Evolutionary conservation across 2,797 vertebrate genomes (phyloP).

Genomic region (Coccyzus lansbergi): DNA sequence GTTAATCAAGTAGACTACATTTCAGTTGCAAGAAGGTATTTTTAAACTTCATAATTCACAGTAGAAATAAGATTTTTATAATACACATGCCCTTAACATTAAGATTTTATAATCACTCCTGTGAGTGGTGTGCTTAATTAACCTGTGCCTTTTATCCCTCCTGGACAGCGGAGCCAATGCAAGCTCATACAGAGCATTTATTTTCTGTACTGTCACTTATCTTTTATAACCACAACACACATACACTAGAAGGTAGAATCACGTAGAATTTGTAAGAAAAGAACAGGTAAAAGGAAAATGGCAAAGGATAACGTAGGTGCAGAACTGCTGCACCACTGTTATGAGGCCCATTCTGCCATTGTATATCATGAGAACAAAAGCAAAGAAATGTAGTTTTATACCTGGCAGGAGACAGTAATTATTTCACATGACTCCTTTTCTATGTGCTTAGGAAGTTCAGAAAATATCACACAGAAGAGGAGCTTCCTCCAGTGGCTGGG

Average conservation of each 20-base stretch:
- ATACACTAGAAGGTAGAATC: background rate
- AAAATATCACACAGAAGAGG: background rate
- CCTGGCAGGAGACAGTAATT: slow-evolving; percentile 39
- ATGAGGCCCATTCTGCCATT: background rate
- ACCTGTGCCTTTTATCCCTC: background rate
- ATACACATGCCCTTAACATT: slow-evolving; percentile 5
- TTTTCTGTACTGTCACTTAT: background rate
- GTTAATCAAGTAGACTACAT: slow-evolving; percentile 28
- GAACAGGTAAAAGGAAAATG: background rate
- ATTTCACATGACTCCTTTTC: background rate
- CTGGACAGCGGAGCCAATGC: background rate
- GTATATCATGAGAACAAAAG: background rate
- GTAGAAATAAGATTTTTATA: slow-evolving; percentile 48
- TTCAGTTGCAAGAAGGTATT: slow-evolving; percentile 21
- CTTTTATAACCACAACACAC: background rate
- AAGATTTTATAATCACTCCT: slow-evolving; percentile 33
- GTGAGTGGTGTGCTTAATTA: slow-evolving; percentile 19
- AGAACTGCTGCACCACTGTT: background rate
- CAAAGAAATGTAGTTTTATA: slow-evolving; percentile 31
- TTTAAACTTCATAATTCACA: slow-evolving; percentile 20
- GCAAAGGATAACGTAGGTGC: background rate
- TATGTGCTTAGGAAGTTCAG: background rate
- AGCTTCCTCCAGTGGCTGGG: background rate
- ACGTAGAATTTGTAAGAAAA: background rate
- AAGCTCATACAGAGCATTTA: background rate